Base-by-base conservation (phyloP, 2,797 vertebrate genomes). In the Schizothorax lantsangensis region DNA sequence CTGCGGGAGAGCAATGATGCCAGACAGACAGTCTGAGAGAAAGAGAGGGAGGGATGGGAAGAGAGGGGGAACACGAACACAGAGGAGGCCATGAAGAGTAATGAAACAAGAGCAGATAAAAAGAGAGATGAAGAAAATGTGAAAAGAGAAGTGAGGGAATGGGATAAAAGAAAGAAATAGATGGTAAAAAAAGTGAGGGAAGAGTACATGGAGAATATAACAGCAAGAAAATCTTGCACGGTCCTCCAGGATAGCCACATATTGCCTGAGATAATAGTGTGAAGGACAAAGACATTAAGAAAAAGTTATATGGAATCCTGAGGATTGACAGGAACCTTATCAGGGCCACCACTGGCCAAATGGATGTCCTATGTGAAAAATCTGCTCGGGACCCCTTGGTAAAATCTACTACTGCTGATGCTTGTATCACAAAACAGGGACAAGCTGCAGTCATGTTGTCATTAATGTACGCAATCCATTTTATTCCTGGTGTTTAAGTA, bases 1-100 rank as follows among this genome's bases (percentile, higher is more conserved):
- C 91, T 91, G 91, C 89, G 89, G 89, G 86, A 86, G 84, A 88
- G 89, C 90, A 89, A 90, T 52, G 77, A 90, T 91, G 92, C 88
- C 91, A 92, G 88, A 71, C 73, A 86, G 74, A 40, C 62, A 84
- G 87, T 84, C 83, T 68, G 84, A 87, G 86, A 68, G 73, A 87
- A 71, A 54, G 43, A 78, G 82, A 88, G 85, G 78, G 73, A 85
- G 80, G 12, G 45, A 85, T 36, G 38, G 74, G 75, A 59, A 90
- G 73, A 45, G 52, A 84, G 74, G 74, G n/a, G n/a, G 68, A 54
- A 54, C 57, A 78, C 66, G 68, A 54, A 54, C 57, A 78, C 66
- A 86, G 74, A 75, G 88, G 89, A 66, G 75, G 47, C 72, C 69
- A 40, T 71, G 68, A 38, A 59, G 23, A 66, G 38, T 88, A 83